Evolutionary conservation across 2,113 vertebrate species (phyloP), one percentile per base, ranked within the genome.

Genomic region (Misgurnus anguillicaudatus): DNA sequence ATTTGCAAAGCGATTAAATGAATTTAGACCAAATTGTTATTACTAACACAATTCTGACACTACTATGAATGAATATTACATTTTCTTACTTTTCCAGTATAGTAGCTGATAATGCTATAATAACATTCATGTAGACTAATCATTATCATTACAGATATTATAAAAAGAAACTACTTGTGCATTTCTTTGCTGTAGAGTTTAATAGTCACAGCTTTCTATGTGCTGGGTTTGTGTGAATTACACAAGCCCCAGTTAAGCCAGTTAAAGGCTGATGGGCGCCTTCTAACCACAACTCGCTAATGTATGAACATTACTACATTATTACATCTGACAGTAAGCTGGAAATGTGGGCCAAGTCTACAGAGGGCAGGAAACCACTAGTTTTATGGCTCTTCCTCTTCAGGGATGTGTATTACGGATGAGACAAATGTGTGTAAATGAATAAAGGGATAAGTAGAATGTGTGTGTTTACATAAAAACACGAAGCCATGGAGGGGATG

Each of bases 281-380:
- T 47, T 60, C 75, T 71, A 66, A 77, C 60, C 24, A 66, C 48
- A 42, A 31, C 58, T 41, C 48, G 63, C 53, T 67, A 67, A 82
- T 74, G 68, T 65, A 64, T 9, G 53, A 73, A 48, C 58, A 78
- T 63, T 78, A 72, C 47, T 78, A 13, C 69, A 82, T 71, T 53
- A 67, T 48, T 39, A 53, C 48, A 53, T 79, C 55, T 78, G 80
- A 82, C 19, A 60, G 48, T 64, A 55, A 79, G 78, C 58, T 41
- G 58, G n/a, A 63, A 79, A 79, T 64, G 60, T 72, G 60, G 68
- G 45, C 58, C 58, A 72, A 62, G 36, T 17, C 51, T 73, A n/a
- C 69, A 48, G n/a, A 19, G 65, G 41, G 17, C 45, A 57, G 64
- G 48, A 76, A 76, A 24, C 77, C 48, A 53, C 19, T 9, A 6